Evolutionary conservation across 2,888 invertebrate species (phyloP).

Genomic region (Chrysotoxum bicinctum): DNA sequence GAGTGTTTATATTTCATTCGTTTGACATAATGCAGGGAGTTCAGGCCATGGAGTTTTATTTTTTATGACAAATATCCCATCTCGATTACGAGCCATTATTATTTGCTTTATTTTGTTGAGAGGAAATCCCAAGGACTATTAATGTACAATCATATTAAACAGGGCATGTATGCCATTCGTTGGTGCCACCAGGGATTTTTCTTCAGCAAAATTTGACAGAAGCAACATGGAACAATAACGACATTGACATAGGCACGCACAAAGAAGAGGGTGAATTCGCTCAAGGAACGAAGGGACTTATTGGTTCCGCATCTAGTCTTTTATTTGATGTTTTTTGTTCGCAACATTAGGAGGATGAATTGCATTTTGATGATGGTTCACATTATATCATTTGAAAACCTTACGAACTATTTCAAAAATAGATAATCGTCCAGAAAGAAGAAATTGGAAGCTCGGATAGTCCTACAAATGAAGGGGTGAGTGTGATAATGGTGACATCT

Average conservation of each 20-base stretch:
- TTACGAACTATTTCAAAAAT: slow-evolving; percentile 12
- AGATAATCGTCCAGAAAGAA: not conserved
- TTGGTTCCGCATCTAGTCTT: slow-evolving; percentile 44
- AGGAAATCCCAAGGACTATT: slow-evolving; percentile 66
- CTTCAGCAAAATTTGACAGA: slow-evolving; percentile 50
- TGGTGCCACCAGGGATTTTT: slow-evolving; percentile 46
- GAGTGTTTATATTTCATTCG: slow-evolving; percentile 70
- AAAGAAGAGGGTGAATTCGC: slow-evolving; percentile 19
- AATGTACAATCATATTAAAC: slow-evolving; percentile 56
- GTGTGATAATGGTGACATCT: slow-evolving; percentile 81
- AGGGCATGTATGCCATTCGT: not conserved
- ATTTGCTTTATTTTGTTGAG: slow-evolving; percentile 38
- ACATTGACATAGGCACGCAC: not conserved
- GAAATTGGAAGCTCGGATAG: not conserved
- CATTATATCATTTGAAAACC: slow-evolving; percentile 64
- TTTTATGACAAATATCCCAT: slow-evolving; percentile 81
- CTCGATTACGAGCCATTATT: slow-evolving; percentile 76
- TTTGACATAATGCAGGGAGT: slow-evolving; percentile 55
- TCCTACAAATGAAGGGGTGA: slow-evolving; percentile 59
- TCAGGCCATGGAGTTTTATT: slow-evolving; percentile 32
- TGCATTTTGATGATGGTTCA: slow-evolving; percentile 81
- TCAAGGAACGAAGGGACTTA: slow-evolving; percentile 29
- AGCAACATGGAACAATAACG: slow-evolving; percentile 44
- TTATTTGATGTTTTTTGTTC: slow-evolving; percentile 31
- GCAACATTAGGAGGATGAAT: slow-evolving; percentile 75